A percentile compares a stretch with the other conserved stretches of the same genome.
Evolutionary conservation across 1,140 invertebrate species (phyloP).

Genomic region (Drosophila lacteicornis): DNA sequence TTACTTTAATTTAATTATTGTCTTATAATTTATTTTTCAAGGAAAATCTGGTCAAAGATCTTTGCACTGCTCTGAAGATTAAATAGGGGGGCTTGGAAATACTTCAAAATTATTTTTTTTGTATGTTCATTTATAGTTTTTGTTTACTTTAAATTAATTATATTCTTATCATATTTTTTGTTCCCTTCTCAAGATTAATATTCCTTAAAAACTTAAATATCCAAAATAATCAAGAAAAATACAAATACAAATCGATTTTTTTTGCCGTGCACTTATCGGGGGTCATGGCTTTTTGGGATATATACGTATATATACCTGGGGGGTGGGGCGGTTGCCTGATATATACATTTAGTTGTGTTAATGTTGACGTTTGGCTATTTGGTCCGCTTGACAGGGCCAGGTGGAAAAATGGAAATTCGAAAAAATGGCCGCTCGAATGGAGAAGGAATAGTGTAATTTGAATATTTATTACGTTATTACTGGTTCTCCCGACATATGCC

Average conservation of each 20-base stretch:
- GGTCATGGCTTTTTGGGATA: slow-evolving; percentile 7
- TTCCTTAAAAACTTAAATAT: neutral
- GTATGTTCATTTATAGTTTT: too few species aligned
- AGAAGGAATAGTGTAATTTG: slow-evolving; percentile 68
- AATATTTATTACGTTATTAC: slow-evolving; percentile 81
- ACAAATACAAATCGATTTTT: neutral
- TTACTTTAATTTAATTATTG: too few species aligned
- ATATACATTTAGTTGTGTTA: slow-evolving; percentile 78
- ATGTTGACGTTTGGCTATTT: slow-evolving; percentile 73
- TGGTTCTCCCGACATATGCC: slow-evolving; percentile 23
- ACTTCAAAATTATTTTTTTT: too few species aligned
- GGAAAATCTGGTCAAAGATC: too few species aligned
- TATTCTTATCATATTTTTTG: too few species aligned
- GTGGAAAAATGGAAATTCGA: slow-evolving; percentile 64
- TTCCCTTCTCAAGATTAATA: too few species aligned
- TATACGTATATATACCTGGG: slow-evolving; percentile 1
- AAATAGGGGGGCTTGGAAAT: too few species aligned
- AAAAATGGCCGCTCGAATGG: slow-evolving; percentile 55
- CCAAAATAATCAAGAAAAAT: neutral
- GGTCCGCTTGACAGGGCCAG: slow-evolving; percentile 39
- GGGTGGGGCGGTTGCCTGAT: slow-evolving; percentile 24
- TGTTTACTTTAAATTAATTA: too few species aligned
- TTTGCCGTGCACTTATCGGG: slow-evolving; percentile 2
- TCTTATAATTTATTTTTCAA: too few species aligned
- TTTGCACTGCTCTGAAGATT: too few species aligned